These are phyloP conservation scores for Lichenostomus cassidix DNA, from an alignment of 2,113 vertebrate genomes.

Conservation along the genomic window DNA sequence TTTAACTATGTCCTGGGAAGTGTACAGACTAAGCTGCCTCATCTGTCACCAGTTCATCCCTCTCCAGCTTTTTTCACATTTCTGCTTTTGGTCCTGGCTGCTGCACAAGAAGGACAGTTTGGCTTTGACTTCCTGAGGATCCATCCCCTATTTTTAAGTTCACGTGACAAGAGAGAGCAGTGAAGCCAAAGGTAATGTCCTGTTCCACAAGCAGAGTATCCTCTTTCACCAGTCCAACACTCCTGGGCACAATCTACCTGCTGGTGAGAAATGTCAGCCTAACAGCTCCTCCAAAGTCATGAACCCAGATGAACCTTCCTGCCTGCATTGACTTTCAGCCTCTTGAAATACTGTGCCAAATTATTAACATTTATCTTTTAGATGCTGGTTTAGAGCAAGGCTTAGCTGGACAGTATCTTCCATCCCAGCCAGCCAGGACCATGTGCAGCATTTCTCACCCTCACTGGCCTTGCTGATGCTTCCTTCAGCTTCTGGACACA, in stretches of 20 bases:
- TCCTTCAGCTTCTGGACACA: not conserved
- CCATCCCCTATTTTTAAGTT: not conserved
- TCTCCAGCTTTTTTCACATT: not conserved
- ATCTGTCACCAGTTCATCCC: not conserved
- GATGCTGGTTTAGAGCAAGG: not conserved
- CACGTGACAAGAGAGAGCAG: not conserved
- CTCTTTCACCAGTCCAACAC: not conserved
- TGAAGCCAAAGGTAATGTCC: not conserved
- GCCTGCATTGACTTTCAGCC: not conserved
- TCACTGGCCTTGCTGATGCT: not conserved
- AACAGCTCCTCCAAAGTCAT: not conserved
- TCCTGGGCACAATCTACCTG: not conserved
- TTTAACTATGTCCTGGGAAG: not conserved
- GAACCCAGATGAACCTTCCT: not conserved
- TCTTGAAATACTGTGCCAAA: not conserved
- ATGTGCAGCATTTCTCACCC: not conserved
- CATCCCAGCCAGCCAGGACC: not conserved
- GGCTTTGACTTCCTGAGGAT: not conserved
- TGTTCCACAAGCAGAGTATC: not conserved
- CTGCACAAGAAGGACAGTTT: not conserved
- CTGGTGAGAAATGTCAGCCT: not conserved
- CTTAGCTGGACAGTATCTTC: not conserved
- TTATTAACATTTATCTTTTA: not conserved
- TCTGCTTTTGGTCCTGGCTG: not conserved
- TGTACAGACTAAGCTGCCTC: accelerated